phyloP scores from a whole-genome alignment of 2,113 vertebrate species.

The Hemibagrus wyckioides region DNA sequence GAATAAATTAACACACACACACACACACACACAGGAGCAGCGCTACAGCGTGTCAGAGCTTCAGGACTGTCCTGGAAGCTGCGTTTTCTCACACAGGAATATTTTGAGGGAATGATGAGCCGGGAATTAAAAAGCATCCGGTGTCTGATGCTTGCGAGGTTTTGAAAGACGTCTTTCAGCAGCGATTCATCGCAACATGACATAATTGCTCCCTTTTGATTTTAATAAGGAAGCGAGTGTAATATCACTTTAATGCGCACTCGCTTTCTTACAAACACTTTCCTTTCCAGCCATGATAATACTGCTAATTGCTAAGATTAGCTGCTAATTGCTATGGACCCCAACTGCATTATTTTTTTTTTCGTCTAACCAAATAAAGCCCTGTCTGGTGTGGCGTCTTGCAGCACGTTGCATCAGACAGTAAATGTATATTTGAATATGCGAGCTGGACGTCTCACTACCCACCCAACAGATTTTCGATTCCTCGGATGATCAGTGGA shows the following conservation, averaged over 20 bases:
- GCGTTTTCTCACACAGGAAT: slow-evolving; percentile 68
- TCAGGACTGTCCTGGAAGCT: background rate
- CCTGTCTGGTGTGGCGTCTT: slow-evolving; percentile 65
- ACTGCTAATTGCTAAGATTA: slow-evolving; percentile 78
- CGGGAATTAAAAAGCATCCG: slow-evolving; percentile 61
- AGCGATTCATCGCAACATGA: slow-evolving; percentile 71
- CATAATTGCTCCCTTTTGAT: slow-evolving; percentile 77
- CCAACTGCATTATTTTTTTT: slow-evolving; percentile 60
- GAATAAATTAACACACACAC: background rate
- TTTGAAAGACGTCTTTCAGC: slow-evolving; percentile 69
- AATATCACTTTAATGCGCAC: slow-evolving; percentile 72
- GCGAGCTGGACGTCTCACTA: slow-evolving; percentile 58
- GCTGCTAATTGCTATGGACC: slow-evolving; percentile 72
- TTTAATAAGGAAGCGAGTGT: slow-evolving; percentile 74
- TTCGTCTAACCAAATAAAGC: slow-evolving; percentile 51
- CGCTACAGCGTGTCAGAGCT: background rate
- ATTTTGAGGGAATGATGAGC: slow-evolving; percentile 51
- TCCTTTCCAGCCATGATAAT: slow-evolving; percentile 75
- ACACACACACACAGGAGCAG: too few species aligned
- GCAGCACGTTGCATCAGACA: slow-evolving; percentile 73
- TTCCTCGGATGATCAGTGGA: slow-evolving; percentile 38
- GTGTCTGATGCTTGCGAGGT: slow-evolving; percentile 67
- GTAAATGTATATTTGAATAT: slow-evolving; percentile 67
- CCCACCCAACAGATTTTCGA: slow-evolving; percentile 44
- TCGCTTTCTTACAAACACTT: slow-evolving; percentile 68